Conservation (phyloP, 2,888 invertebrate genomes). For the Dascillus cervinus region DNA sequence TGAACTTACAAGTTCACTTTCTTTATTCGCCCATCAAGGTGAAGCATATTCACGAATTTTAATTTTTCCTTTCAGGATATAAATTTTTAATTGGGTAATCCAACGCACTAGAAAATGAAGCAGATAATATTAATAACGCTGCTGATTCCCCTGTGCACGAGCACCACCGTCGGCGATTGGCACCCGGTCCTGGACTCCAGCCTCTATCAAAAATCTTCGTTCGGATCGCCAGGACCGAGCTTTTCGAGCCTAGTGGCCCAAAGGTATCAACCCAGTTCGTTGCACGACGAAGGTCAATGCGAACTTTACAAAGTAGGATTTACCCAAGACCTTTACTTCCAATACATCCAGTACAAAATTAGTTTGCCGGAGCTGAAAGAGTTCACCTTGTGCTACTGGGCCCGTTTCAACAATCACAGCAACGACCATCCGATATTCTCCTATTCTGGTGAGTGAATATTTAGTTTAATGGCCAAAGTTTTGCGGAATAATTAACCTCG, state of each 20-base stretch:
- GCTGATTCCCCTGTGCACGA: conserved; percentile 33
- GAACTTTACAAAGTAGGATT: conserved; percentile 50
- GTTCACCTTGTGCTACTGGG: conserved; percentile 79
- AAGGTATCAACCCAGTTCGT: conserved; percentile 17
- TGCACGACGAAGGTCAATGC: conserved; percentile 40
- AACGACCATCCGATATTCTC: conserved; percentile 78
- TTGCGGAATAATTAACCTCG: no score
- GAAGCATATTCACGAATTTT: no score
- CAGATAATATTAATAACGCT: conserved; percentile 20
- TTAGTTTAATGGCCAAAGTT: no score
- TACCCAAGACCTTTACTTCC: conserved; percentile 53
- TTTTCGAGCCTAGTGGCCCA: conserved; percentile 17
- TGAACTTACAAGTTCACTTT: no score
- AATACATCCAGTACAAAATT: conserved; percentile 67
- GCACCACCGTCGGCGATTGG: no score
- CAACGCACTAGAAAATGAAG: conserved; percentile 7
- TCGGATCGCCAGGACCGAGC: conserved; percentile 12
- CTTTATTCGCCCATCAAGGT: no score
- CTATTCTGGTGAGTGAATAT: conserved; percentile 72
- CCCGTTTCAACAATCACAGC: conserved; percentile 72
- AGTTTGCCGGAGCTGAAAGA: conserved; percentile 69
- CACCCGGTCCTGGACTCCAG: conserved; percentile 45
- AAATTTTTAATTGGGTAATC: no score
- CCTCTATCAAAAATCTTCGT: conserved; percentile 25
- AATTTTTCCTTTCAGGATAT: no score